Evolutionary conservation across 2,113 vertebrate species (phyloP), one percentile per base, ranked within the genome.

Genomic region (Prionailurus bengalensis): DNA sequence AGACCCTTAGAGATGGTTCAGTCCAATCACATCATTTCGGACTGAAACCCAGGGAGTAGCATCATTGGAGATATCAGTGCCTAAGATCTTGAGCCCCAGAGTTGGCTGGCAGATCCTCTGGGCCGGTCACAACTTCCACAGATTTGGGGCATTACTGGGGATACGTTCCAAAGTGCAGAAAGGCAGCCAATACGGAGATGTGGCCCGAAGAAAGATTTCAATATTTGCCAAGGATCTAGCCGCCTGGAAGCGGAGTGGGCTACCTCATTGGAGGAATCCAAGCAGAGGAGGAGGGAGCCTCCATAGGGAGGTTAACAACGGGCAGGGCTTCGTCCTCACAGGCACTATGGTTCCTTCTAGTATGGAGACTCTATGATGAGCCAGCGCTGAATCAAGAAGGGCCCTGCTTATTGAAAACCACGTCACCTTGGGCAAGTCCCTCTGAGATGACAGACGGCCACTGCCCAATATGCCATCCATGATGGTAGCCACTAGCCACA

Each of bases 161-260:
- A 87, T 7, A 61, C 3, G 1, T 89, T 68, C 29, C n/a, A 21
- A 89, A 86, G 51, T 73, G 5, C 16, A 78, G 31, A 74, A 66
- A 31, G 25, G 13, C 25, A 89, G 91, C 48, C 90, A 76, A 11
- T 6, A 25, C 45, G 29, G 14, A 80, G 39, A 58, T 51, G 74
- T 16, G 86, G 33, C 58, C 9, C 4, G 1, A 42, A 70, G n/a
- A 29, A 91, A 88, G 16, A 63, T 15, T 73, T 89, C 53, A 19
- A 7, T 42, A 23, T 17, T 97, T 95, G 73, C 91, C 95, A 70
- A 86, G 96, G 66, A 88, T 96, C 66, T 93, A 91, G 58, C 68
- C 83, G 7, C 65, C n/a, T 42, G 27, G 31, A 53, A 29, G 63
- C 58, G 82, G 53, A 53, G 9, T 13, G 1, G 27, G 53, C 51